Base-by-base conservation (phyloP, 1,140 invertebrate genomes). In the Pseudomyrmex concolor region DNA sequence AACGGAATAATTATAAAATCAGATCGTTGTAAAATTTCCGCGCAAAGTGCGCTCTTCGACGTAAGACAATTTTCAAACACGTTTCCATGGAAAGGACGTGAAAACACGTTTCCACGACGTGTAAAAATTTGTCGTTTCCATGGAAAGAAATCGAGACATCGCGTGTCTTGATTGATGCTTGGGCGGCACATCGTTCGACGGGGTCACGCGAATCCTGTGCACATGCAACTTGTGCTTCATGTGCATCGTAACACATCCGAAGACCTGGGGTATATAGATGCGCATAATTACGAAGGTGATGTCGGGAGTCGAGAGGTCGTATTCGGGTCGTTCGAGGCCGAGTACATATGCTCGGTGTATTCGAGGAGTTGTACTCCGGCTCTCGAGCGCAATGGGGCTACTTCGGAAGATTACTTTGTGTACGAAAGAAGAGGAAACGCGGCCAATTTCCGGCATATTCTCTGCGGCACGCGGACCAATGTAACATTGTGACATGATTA, bases 271-370 rank as follows among this genome's bases (percentile, higher is more conserved):
- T 60, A 89, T 89, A 88, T 88, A 87, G 83, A 89, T 89, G 86
- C 73, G 73, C 86, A 89, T 89, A 89, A 89, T 89, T 88, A 89
- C 73, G 59, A 89, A 85, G 85, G 78, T 64, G 86, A 85, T 77
- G 87, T 88, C 68, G 83, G 5, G 34, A 59, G 17, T 71, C 51
- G 50, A 55, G 50, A 19, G 51, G 19, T 57, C 64, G 59, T 59
- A 67, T 85, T 43, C 62, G 71, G 62, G 34, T 77, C 72, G 51
- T 67, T 63, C 43, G 81, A 50, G 48, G 57, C 43, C 55, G 13
- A 17, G 12, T 78, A 62, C 80, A 60, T 62, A 48, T 70, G 55
- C 7, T 34, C 54, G 17, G 64, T 63, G 70, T 82, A 82, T 63
- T 71, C 76, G 66, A 48, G 13, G 54, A 50, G 54, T 48, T 19